A percentile compares a stretch with the other conserved stretches of the same genome.
Evolutionary conservation across 2,113 vertebrate species (phyloP).

Genomic region (Ovis aries): DNA sequence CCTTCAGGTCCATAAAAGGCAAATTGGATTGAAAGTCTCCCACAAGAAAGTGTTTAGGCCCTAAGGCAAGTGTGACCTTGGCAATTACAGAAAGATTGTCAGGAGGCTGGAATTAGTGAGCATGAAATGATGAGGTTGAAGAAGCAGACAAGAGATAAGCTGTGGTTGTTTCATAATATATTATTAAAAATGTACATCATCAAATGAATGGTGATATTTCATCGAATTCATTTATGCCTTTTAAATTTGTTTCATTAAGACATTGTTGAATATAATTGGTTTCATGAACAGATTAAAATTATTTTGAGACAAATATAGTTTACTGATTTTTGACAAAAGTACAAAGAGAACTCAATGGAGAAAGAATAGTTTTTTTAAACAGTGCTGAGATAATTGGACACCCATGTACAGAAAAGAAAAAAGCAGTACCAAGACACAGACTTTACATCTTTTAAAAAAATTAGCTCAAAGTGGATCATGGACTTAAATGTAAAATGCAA

Average conservation of each 20-base stretch:
- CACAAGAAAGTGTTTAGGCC: background rate
- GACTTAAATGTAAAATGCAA: background rate
- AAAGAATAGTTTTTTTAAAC: background rate
- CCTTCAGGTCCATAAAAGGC: background rate
- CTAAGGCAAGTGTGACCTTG: background rate
- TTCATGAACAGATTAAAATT: background rate
- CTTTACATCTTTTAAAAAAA: background rate
- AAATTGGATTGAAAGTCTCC: background rate
- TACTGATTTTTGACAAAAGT: background rate
- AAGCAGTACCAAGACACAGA: background rate
- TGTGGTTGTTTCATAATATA: background rate
- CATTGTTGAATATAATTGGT: background rate
- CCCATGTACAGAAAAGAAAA: background rate
- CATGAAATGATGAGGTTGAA: background rate
- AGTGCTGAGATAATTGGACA: background rate
- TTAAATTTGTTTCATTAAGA: slow-evolving; percentile 9
- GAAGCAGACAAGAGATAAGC: background rate
- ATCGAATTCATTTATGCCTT: background rate
- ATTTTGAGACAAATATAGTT: background rate
- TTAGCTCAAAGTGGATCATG: background rate
- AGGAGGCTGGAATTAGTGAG: background rate
- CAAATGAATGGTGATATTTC: background rate
- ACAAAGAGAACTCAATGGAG: background rate
- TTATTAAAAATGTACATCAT: background rate
- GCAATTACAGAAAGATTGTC: background rate